phyloP scores from a whole-genome alignment of 2,888 invertebrate species.

The Trissolcus japonicus region DNA sequence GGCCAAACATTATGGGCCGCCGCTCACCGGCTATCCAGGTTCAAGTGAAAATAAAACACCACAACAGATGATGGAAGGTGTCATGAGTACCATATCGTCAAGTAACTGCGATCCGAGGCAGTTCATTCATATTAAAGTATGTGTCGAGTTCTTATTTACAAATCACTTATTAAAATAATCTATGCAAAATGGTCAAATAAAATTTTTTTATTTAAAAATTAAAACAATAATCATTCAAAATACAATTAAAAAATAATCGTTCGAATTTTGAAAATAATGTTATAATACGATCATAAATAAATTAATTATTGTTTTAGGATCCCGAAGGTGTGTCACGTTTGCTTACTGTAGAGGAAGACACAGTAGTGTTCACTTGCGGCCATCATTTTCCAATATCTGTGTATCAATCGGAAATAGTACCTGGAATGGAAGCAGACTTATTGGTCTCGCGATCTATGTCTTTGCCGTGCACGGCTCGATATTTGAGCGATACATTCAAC shows the following conservation, averaged over 20 bases:
- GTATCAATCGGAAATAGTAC: slow-evolving; percentile 70
- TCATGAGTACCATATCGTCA: slow-evolving; percentile 70
- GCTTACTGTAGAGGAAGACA: slow-evolving; percentile 69
- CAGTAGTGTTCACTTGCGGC: slow-evolving; percentile 73
- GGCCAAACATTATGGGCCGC: slow-evolving; percentile 71
- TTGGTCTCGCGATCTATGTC: slow-evolving; percentile 66
- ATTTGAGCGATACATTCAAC: slow-evolving; percentile 67
- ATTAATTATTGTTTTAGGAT: slow-evolving; percentile 59
- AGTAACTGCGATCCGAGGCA: slow-evolving; percentile 69
- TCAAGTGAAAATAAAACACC: slow-evolving; percentile 69
- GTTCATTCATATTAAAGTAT: slow-evolving; percentile 73
- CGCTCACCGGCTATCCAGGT: slow-evolving; percentile 71
- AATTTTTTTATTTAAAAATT: background rate
- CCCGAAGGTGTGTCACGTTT: slow-evolving; percentile 66
- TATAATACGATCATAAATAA: background rate
- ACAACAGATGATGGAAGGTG: slow-evolving; percentile 72
- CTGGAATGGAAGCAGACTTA: slow-evolving; percentile 73
- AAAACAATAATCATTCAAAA: background rate
- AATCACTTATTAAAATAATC: background rate
- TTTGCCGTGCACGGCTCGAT: slow-evolving; percentile 72
- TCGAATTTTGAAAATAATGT: background rate
- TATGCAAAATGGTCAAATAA: background rate
- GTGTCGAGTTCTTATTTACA: background rate
- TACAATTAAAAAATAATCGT: background rate
- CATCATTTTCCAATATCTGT: slow-evolving; percentile 70